Percentiles rank a stretch among this genome's conserved stretches.
phyloP scores from a whole-genome alignment of 1,140 invertebrate species.

The Drosophila obscura region DNA sequence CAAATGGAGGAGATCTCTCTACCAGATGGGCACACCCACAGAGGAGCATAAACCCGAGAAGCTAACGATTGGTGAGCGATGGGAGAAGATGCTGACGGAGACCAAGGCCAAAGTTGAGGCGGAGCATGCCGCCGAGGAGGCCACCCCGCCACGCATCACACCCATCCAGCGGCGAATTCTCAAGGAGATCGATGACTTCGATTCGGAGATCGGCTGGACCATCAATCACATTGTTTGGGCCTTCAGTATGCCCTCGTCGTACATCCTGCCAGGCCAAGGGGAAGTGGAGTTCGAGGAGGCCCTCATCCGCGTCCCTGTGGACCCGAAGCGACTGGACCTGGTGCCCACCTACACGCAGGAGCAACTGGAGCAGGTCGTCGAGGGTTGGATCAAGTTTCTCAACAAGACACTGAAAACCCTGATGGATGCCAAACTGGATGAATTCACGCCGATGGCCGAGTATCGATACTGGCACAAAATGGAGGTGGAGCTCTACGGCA shows the following conservation, averaged over 20 bases:
- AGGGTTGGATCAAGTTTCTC: conserved; percentile 88
- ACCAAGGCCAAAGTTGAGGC: conserved; percentile 75
- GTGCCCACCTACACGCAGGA: conserved; percentile 85
- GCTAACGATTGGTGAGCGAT: conserved; percentile 71
- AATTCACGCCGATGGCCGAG: conserved; percentile 91
- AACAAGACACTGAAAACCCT: conserved; percentile 85
- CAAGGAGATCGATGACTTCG: conserved; percentile 71
- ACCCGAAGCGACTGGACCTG: conserved; percentile 84
- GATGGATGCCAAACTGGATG: conserved; percentile 85
- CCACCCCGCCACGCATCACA: conserved; percentile 51
- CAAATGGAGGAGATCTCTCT: no score
- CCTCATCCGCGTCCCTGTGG: conserved; percentile 84
- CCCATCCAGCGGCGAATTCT: conserved; percentile 68
- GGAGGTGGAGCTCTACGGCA: conserved; percentile 89
- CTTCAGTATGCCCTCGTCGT: conserved; percentile 87
- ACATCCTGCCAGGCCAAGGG: conserved; percentile 83
- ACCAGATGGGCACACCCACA: not conserved
- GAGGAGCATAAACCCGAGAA: conserved; percentile 61
- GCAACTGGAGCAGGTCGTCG: conserved; percentile 87
- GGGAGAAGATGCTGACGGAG: conserved; percentile 72
- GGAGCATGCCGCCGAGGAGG: conserved; percentile 61
- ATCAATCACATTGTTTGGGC: conserved; percentile 88
- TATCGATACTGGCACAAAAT: conserved; percentile 93
- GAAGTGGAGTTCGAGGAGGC: conserved; percentile 84
- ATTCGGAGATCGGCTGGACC: conserved; percentile 84